Evolutionary conservation across 2,888 invertebrate genomes (phyloP).

Genomic region (Melanotus villosus): DNA sequence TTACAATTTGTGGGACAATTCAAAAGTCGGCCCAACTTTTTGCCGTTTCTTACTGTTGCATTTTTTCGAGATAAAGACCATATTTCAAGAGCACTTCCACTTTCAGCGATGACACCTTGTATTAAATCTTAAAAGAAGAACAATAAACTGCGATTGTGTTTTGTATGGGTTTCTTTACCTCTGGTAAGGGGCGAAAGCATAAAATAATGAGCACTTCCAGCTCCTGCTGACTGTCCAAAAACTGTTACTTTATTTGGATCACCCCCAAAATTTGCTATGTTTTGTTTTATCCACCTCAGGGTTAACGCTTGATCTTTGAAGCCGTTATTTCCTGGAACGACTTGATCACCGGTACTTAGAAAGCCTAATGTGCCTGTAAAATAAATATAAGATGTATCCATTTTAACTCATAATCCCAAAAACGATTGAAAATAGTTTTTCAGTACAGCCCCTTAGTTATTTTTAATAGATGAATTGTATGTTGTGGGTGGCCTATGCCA

Average conservation of each 20-base stretch:
- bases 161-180: slow-evolving; percentile 55
- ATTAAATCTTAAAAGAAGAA: slow-evolving; percentile 21
- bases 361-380: slow-evolving; percentile 63
- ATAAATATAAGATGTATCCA: too few relatives aligned
- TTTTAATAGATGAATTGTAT: too few relatives aligned
- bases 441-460: too few relatives aligned
- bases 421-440: not conserved
- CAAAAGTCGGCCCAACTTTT: slow-evolving; percentile 63
- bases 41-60: not conserved
- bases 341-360: slow-evolving; percentile 53
- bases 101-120: slow-evolving; percentile 28
- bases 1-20: slow-evolving; percentile 72
- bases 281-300: slow-evolving; percentile 62
- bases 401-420: too few relatives aligned
- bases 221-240: slow-evolving; percentile 66
- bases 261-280: slow-evolving; percentile 50
- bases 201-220: slow-evolving; percentile 64
- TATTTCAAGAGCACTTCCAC: slow-evolving; percentile 10
- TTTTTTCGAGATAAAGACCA: slow-evolving; percentile 13
- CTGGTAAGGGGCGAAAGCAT: slow-evolving; percentile 64
- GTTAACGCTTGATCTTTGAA: slow-evolving; percentile 58
- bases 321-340: slow-evolving; percentile 61
- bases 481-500: too few relatives aligned
- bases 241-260: slow-evolving; percentile 62
- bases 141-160: not conserved